phyloP scores from a whole-genome alignment of 2,113 vertebrate species.

The Eclectus roratus region DNA sequence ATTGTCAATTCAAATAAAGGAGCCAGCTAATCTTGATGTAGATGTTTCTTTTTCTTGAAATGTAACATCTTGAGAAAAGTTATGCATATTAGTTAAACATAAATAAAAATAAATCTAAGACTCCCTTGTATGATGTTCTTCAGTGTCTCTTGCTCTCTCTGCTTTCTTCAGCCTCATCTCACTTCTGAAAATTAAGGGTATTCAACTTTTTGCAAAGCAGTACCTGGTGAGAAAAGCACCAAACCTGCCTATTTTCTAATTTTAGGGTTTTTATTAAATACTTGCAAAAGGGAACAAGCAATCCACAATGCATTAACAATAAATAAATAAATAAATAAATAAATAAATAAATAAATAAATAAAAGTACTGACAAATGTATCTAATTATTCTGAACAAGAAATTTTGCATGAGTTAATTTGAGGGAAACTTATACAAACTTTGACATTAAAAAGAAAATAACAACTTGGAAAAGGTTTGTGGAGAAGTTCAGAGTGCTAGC shows the following conservation, averaged over 20 bases:
- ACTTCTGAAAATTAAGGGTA: neutral
- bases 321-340: neutral
- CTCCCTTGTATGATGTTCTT: neutral
- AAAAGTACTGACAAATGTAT: rapidly evolving
- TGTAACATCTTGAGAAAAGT: neutral
- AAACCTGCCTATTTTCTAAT: neutral
- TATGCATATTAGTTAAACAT: neutral
- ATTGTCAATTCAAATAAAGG: neutral
- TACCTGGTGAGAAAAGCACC: neutral
- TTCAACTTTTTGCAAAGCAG: neutral
- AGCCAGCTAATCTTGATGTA: neutral
- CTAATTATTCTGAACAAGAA: neutral
- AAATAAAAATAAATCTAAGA: neutral
- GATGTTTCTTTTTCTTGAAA: neutral
- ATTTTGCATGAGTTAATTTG: neutral
- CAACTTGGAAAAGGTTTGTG: neutral
- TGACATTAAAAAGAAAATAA: neutral
- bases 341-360: neutral
- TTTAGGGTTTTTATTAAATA: neutral
- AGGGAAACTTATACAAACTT: neutral
- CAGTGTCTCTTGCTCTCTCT: neutral
- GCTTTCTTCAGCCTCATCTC: neutral
- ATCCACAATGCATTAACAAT: too few relatives aligned
- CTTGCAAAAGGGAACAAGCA: neutral
- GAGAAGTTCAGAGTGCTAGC: neutral